These are phyloP conservation scores for Amorpha juglandis DNA, from an alignment of 2,888 invertebrate genomes.

Conservation along the genomic window DNA sequence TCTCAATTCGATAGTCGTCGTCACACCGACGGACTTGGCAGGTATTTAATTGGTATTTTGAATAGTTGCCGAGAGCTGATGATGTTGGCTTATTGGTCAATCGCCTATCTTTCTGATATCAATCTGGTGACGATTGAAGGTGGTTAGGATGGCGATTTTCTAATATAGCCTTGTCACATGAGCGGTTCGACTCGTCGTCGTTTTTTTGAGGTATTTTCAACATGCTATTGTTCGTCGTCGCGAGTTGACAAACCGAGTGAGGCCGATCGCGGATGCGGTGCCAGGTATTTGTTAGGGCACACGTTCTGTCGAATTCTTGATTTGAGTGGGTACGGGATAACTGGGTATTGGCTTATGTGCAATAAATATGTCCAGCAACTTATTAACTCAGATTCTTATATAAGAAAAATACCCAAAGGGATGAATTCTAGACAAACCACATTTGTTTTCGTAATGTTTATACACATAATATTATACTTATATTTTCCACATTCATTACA, in stretches of 20 bases:
- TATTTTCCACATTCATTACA: conserved; percentile 36
- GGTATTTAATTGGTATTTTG: conserved; percentile 83
- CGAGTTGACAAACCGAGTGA: conserved; percentile 53
- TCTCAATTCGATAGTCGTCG: conserved; percentile 80
- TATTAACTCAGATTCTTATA: not conserved
- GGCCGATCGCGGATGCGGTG: conserved; percentile 58
- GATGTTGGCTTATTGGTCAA: conserved; percentile 52
- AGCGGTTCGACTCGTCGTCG: conserved; percentile 66
- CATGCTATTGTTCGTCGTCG: conserved; percentile 66
- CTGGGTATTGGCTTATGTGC: not conserved
- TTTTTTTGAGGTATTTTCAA: conserved; percentile 74
- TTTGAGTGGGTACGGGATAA: not conserved
- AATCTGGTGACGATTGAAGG: conserved; percentile 6
- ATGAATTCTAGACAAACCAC: not conserved
- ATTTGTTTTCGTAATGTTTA: not conserved
- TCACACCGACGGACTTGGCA: conserved; percentile 82
- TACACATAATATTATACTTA: not conserved
- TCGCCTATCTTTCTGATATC: conserved; percentile 38
- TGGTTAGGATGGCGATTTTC: conserved; percentile 50
- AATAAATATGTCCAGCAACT: not conserved
- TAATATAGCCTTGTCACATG: conserved; percentile 51
- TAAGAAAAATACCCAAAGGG: not conserved
- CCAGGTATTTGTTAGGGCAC: conserved; percentile 79
- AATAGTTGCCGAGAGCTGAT: conserved; percentile 60
- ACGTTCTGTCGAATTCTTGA: conserved; percentile 18